These are phyloP conservation scores for Antheraea pernyi DNA, from an alignment of 1,140 invertebrate genomes.

Conservation along the genomic window DNA sequence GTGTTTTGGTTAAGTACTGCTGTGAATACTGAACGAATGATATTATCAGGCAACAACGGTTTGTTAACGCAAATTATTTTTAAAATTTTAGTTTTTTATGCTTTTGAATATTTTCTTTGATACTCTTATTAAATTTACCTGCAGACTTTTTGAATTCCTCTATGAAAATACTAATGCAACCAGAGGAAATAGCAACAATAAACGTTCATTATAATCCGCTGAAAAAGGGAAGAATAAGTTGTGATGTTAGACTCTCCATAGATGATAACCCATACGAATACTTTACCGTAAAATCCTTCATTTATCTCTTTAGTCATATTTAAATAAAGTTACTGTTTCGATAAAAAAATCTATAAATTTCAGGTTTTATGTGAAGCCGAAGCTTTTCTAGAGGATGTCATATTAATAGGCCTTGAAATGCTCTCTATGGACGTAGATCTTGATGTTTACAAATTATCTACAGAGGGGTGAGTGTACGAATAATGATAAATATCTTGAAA, in stretches of 20 bases:
- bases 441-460: constrained; percentile 41
- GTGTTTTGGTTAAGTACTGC: constrained; percentile 56
- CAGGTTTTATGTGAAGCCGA: constrained; percentile 67
- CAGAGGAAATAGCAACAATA: constrained; percentile 43
- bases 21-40: constrained; percentile 33
- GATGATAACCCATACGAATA: constrained; percentile 64
- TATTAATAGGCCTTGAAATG: constrained; percentile 62
- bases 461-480: constrained; percentile 33
- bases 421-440: constrained; percentile 62
- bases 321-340: background rate
- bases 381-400: constrained; percentile 69
- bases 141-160: constrained; percentile 38
- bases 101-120: background rate
- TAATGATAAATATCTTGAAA: background rate
- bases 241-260: constrained; percentile 60
- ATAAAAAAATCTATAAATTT: constrained; percentile 7
- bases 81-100: background rate
- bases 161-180: constrained; percentile 46
- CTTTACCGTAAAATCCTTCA: constrained; percentile 44
- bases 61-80: background rate
- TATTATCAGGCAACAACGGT: constrained; percentile 36
- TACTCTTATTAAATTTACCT: constrained; percentile 21
- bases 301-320: background rate
- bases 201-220: constrained; percentile 56
- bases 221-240: constrained; percentile 49